phyloP scores from a whole-genome alignment of 2,113 vertebrate genomes.

The Tor tambroides region DNA sequence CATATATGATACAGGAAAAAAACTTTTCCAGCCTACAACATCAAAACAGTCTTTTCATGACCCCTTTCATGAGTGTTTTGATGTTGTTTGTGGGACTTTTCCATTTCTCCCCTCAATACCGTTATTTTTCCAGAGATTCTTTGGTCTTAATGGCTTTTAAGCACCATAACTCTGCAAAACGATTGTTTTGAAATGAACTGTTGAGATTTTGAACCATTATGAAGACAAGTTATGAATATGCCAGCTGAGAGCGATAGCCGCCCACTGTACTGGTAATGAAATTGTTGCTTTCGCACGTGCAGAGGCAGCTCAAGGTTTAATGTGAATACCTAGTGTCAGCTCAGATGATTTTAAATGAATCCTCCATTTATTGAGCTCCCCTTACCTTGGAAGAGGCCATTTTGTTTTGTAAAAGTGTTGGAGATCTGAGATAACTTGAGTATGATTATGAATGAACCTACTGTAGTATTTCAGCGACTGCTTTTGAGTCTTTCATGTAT shows the following conservation, averaged over 20 bases:
- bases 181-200: slow-evolving; percentile 17
- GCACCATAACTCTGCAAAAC: background rate
- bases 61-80: slow-evolving; percentile 9
- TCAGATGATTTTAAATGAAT: slow-evolving; percentile 15
- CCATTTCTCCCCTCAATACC: no score
- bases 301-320: slow-evolving; percentile 35
- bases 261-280: slow-evolving; percentile 23
- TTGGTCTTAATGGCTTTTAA: background rate
- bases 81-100: background rate
- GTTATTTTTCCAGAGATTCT: background rate
- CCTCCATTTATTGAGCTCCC: slow-evolving; percentile 25
- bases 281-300: slow-evolving; percentile 3
- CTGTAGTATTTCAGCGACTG: background rate
- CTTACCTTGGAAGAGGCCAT: slow-evolving; percentile 1
- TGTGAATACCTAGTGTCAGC: slow-evolving; percentile 7
- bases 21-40: background rate
- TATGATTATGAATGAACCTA: slow-evolving; percentile 9
- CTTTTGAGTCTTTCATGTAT: background rate
- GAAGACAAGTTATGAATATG: slow-evolving; percentile 12
- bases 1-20: background rate
- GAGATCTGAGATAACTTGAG: background rate
- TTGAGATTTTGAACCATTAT: slow-evolving; percentile 18
- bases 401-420: background rate
- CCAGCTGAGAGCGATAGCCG: background rate
- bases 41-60: background rate